These are phyloP conservation scores for Mactromeris polynyma DNA, from an alignment of 2,888 invertebrate species.

Conservation along the genomic window DNA sequence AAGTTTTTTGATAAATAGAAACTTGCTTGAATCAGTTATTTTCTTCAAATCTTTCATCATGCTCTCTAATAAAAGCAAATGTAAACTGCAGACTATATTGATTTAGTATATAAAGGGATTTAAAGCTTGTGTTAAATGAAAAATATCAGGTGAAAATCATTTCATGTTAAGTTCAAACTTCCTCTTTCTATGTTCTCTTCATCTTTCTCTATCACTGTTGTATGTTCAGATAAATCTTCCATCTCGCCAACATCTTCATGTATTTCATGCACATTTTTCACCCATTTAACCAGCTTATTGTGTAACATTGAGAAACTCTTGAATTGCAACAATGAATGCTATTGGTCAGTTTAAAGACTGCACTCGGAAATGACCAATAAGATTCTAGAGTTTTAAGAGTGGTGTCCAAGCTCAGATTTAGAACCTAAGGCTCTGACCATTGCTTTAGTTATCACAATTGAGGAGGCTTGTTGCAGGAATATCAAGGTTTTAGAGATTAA, in stretches of 20 bases:
- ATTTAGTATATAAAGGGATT: neutral
- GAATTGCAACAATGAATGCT: neutral
- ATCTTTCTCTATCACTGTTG: neutral
- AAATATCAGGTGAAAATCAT: neutral
- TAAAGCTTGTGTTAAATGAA: neutral
- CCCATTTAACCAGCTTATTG: conserved; percentile 15
- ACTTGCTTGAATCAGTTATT: neutral
- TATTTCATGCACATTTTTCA: conserved; percentile 17
- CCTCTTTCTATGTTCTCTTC: neutral
- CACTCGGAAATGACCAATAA: too few relatives aligned
- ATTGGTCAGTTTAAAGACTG: neutral
- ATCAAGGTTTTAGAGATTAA: too few relatives aligned
- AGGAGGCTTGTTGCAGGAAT: too few relatives aligned
- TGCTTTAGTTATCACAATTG: too few relatives aligned
- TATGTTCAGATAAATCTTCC: neutral
- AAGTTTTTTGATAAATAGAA: neutral
- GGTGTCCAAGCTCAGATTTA: too few relatives aligned
- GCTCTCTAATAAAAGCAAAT: too few relatives aligned
- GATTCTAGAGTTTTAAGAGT: too few relatives aligned
- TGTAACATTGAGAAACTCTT: neutral
- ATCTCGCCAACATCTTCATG: neutral
- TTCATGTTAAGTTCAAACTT: neutral
- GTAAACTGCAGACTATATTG: too few relatives aligned
- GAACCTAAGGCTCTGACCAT: too few relatives aligned
- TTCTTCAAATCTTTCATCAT: neutral